phyloP scores from a whole-genome alignment of 1,140 invertebrate genomes.

The Eubasilissa regina region DNA sequence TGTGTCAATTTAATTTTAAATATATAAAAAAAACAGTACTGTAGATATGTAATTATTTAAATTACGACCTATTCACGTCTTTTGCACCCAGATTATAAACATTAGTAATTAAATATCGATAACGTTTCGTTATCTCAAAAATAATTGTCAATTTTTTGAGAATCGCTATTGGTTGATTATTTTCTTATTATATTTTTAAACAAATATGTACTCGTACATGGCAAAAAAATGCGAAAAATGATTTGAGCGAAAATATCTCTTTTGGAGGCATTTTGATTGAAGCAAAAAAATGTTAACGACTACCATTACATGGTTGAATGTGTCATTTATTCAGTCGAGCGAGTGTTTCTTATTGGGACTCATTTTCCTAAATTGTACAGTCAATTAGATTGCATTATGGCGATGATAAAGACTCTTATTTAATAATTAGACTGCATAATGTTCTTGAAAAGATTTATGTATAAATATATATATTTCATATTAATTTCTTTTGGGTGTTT shows the following conservation, averaged over 20 bases:
- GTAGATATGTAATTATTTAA: too few species aligned
- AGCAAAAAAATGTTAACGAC: slow-evolving; percentile 1
- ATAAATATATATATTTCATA: neutral
- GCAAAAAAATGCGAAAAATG: neutral
- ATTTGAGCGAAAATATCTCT: neutral
- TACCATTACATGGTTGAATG: neutral
- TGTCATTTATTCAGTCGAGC: slow-evolving; percentile 14
- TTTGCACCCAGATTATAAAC: too few species aligned
- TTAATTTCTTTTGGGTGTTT: too few species aligned
- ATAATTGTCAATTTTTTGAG: too few species aligned
- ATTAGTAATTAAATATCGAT: too few species aligned
- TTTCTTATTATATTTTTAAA: too few species aligned
- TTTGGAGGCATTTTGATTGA: neutral
- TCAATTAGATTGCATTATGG: slow-evolving; percentile 22
- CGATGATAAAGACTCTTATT: slow-evolving; percentile 35
- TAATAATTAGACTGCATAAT: slow-evolving; percentile 15
- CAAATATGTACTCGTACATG: too few species aligned
- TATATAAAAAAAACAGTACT: too few species aligned
- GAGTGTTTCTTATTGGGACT: slow-evolving; percentile 27
- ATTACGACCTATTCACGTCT: too few species aligned
- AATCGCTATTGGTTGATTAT: too few species aligned
- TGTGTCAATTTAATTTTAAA: too few species aligned
- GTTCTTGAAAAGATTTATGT: neutral
- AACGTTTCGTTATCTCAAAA: too few species aligned
- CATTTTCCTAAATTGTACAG: slow-evolving; percentile 13